Evolutionary conservation across 2,113 vertebrate genomes (phyloP), one percentile per base, ranked within the genome.

Genomic region (Colius striatus): DNA sequence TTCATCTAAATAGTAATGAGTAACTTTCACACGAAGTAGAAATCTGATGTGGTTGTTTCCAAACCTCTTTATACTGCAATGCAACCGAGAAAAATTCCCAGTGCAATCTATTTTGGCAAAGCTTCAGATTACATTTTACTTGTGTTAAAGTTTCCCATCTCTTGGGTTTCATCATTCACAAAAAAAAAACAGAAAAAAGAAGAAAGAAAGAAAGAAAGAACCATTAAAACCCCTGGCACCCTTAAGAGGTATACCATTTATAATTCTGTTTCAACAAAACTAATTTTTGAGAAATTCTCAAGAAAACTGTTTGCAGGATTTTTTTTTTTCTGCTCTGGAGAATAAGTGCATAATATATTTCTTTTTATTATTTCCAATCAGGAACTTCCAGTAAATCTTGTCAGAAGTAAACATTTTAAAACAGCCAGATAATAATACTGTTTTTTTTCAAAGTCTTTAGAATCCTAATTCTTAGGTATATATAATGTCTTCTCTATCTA

Each of bases 221-320:
- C 9, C 2, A 6, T 4, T 4, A 14, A 71, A 53, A 20, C 5
- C 8, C 5, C 9, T 74, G n/a, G 57, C 13, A 41, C 1, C 1
- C 78, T 50, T 57, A 58, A 51, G 10, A 79, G 5, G 3, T 55
- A 4, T 43, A 32, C 1, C 14, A 43, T 66, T 84, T 13, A 58
- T 30, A 71, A 60, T 47, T 63, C 38, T 51, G 4, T 18, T 48
- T 71, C 9, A 72, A 73, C 65, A 1, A 38, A 84, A 11, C 1
- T 53, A 15, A 13, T 6, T 32, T 8, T 79, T 75, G 2, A 17
- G 61, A 58, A 70, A 74, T 58, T 89, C 6, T 78, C 21, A 30
- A 54, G 5, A 63, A 76, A 76, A 76, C 25, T 53, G 23, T 22
- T 23, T 50, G 0, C 26, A 25, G 51, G 51, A 25, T 60, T 34